Conservation (phyloP, 2,888 invertebrate species). For the Chymomyza caudatula region DNA sequence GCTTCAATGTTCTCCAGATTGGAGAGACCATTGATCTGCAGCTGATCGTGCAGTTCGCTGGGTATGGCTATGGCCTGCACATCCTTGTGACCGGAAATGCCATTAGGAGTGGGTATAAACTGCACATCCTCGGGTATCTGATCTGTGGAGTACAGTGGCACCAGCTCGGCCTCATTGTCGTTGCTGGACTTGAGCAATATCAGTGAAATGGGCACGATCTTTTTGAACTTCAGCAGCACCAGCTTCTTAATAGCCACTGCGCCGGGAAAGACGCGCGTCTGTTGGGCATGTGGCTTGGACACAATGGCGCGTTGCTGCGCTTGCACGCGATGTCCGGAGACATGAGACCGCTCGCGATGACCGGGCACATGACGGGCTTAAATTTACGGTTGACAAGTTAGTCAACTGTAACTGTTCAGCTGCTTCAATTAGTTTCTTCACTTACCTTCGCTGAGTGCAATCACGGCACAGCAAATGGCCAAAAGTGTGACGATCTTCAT, state of each 20-base stretch:
- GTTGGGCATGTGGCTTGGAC: conserved; percentile 49
- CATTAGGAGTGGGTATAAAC: conserved; percentile 73
- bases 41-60: conserved; percentile 69
- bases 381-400: not conserved
- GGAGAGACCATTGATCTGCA: conserved; percentile 63
- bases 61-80: conserved; percentile 75
- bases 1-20: conserved; percentile 70
- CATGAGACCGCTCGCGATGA: conserved; percentile 33
- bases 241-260: conserved; percentile 73
- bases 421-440: not conserved
- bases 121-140: conserved; percentile 71
- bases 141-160: conserved; percentile 74
- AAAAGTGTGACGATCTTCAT: conserved; percentile 50
- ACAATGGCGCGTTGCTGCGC: conserved; percentile 48
- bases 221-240: conserved; percentile 74
- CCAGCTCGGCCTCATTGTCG: conserved; percentile 72
- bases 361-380: conserved; percentile 51
- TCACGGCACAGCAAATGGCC: conserved; percentile 50
- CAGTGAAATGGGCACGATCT: conserved; percentile 71
- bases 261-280: conserved; percentile 70
- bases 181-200: conserved; percentile 69
- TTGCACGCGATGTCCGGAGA: conserved; percentile 24
- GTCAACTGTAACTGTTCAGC: not conserved
- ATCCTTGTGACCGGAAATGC: conserved; percentile 72
- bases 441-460: conserved; percentile 56